Conservation (phyloP, 2,888 invertebrate species). For the Orthonevra nobilis region DNA sequence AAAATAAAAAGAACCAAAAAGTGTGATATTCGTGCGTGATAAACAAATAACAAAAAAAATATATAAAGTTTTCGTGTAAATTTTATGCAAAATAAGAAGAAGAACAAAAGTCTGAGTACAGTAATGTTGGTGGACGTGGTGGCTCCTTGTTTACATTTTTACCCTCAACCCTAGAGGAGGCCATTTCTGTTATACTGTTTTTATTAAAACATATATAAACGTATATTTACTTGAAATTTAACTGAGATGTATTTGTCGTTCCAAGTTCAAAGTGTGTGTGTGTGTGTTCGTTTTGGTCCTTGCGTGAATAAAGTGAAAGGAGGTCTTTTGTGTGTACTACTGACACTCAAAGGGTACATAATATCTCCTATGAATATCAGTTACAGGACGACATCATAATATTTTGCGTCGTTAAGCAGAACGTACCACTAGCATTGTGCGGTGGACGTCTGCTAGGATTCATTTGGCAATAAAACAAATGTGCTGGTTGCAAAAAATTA, state of each 20-base stretch:
- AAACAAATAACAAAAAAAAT: neutral
- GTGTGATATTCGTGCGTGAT: constrained; percentile 26
- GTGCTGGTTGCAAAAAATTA: neutral
- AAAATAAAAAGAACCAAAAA: too few relatives aligned
- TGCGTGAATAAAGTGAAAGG: constrained; percentile 41
- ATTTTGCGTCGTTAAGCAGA: neutral
- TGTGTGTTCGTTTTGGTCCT: constrained; percentile 29
- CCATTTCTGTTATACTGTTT: neutral
- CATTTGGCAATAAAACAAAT: constrained; percentile 31
- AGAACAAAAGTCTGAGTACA: constrained; percentile 25
- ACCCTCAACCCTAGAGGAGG: constrained; percentile 10
- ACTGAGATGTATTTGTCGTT: constrained; percentile 54
- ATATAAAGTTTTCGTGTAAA: constrained; percentile 10
- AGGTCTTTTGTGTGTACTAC: constrained; percentile 3
- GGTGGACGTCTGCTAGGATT: constrained; percentile 18
- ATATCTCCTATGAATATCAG: neutral
- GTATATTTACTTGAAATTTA: constrained; percentile 34
- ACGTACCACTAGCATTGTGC: constrained; percentile 6
- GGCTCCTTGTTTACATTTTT: constrained; percentile 57
- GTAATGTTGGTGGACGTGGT: constrained; percentile 15
- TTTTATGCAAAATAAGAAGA: constrained; percentile 2
- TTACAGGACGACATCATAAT: constrained; percentile 9
- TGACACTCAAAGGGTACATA: constrained; percentile 13
- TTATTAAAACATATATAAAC: constrained; percentile 18
- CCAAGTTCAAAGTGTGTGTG: constrained; percentile 30